These are phyloP conservation scores for Sinodicranocentrus sp. DNA, from an alignment of 2,888 invertebrate genomes.

Conservation along the genomic window DNA sequence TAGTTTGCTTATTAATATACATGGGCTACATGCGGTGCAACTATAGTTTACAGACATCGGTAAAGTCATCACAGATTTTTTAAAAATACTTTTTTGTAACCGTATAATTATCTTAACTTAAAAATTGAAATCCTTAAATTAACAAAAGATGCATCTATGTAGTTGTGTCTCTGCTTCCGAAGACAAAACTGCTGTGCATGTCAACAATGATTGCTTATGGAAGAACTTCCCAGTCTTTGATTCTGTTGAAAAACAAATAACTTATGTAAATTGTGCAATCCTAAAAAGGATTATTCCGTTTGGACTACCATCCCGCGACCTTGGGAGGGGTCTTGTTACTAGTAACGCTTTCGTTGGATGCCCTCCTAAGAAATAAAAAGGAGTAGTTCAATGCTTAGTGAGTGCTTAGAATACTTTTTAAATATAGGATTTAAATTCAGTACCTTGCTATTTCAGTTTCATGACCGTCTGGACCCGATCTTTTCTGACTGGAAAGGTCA, in stretches of 20 bases:
- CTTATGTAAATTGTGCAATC: constrained; percentile 47
- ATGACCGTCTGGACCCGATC: constrained; percentile 72
- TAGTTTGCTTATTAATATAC: neutral
- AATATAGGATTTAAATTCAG: neutral
- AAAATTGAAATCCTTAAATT: constrained; percentile 21
- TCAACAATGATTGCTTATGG: constrained; percentile 36
- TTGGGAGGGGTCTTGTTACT: constrained; percentile 52
- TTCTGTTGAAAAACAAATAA: constrained; percentile 60
- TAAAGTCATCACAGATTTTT: constrained; percentile 65
- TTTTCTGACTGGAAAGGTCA: constrained; percentile 67
- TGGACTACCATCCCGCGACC: constrained; percentile 60
- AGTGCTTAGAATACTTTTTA: neutral
- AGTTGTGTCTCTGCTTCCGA: constrained; percentile 45
- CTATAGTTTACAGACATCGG: constrained; percentile 48
- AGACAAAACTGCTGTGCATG: constrained; percentile 23
- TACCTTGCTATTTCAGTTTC: constrained; percentile 70
- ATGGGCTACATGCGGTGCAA: neutral
- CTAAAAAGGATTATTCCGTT: neutral
- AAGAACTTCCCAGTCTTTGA: constrained; percentile 64
- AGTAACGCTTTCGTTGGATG: constrained; percentile 69
- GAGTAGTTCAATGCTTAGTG: no score
- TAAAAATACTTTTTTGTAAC: constrained; percentile 63
- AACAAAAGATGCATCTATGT: constrained; percentile 63
- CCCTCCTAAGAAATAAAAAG: constrained; percentile 54
- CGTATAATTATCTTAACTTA: constrained; percentile 6